Conservation (phyloP, 2,797 vertebrate species). For the Galaxias olidus region DNA sequence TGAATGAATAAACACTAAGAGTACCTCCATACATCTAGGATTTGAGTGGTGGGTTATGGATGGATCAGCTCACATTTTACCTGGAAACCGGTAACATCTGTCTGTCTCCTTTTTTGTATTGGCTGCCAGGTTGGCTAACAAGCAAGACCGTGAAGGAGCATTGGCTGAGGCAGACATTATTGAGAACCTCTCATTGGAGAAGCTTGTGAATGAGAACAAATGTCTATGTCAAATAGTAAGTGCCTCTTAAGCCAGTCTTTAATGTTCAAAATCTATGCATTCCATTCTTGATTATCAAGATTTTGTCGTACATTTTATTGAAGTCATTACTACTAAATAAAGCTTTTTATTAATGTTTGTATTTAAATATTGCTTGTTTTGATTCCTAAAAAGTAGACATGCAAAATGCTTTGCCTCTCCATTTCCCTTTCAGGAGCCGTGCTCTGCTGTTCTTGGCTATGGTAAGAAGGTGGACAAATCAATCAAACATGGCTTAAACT, state of each 20-base stretch:
- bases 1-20: not conserved
- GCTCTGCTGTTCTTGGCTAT: slow-evolving; percentile 88
- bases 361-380: too few relatives aligned
- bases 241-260: slow-evolving; percentile 52
- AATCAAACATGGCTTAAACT: slow-evolving; percentile 90
- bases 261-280: not conserved
- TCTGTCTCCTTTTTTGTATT: not conserved
- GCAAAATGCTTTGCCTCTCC: too few relatives aligned
- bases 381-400: too few relatives aligned
- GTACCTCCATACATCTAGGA: not conserved
- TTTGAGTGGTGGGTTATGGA: not conserved
- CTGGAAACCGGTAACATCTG: not conserved
- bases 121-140: slow-evolving; percentile 86
- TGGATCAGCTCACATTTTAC: slow-evolving; percentile 22
- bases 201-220: slow-evolving; percentile 93
- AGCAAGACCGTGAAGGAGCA: slow-evolving; percentile 92
- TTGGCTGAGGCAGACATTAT: slow-evolving; percentile 92
- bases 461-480: slow-evolving; percentile 94
- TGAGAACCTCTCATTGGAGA: slow-evolving; percentile 89
- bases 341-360: too few relatives aligned
- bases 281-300: too few relatives aligned
- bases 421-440: slow-evolving; percentile 80
- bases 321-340: too few relatives aligned
- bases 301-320: too few relatives aligned
- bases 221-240: slow-evolving; percentile 95